These are phyloP conservation scores for Ctenicera cuprea DNA, from an alignment of 2,888 invertebrate species.

Conservation along the genomic window DNA sequence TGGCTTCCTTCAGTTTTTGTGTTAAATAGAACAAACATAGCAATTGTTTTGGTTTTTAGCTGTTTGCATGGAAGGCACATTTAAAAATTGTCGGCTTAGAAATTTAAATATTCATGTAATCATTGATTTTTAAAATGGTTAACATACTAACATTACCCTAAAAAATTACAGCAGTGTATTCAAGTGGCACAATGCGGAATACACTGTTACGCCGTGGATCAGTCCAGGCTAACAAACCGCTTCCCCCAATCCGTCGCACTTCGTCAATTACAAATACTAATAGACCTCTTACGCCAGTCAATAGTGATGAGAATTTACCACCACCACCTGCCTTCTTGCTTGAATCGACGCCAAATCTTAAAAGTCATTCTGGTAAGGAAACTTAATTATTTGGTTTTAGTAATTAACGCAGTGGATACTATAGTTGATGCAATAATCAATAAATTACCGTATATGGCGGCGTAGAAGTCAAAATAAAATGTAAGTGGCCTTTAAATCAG, in stretches of 20 bases:
- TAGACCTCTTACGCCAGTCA: conserved; percentile 67
- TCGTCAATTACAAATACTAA: conserved; percentile 77
- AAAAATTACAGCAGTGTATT: conserved; percentile 61
- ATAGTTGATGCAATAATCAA: not conserved
- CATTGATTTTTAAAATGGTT: not conserved
- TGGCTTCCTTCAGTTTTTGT: not conserved
- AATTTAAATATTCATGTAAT: not conserved
- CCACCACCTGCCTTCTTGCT: conserved; percentile 88
- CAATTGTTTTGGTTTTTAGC: not conserved
- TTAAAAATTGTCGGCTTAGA: not conserved
- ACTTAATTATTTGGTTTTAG: too few species aligned
- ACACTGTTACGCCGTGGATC: conserved; percentile 77
- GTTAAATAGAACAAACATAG: not conserved
- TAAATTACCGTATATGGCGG: too few species aligned
- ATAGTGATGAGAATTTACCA: conserved; percentile 77
- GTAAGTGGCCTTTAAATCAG: too few species aligned
- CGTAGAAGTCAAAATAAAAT: too few species aligned
- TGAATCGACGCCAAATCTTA: conserved; percentile 69
- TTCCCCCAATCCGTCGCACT: conserved; percentile 89
- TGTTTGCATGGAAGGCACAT: conserved; percentile 2
- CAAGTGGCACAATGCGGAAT: conserved; percentile 68
- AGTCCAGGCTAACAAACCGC: conserved; percentile 81
- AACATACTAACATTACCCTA: not conserved
- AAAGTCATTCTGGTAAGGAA: conserved; percentile 45
- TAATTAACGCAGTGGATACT: not conserved